Evolutionary conservation across 2,113 vertebrate genomes (phyloP), one percentile per base, ranked within the genome.

Genomic region (Syngnathus floridae): DNA sequence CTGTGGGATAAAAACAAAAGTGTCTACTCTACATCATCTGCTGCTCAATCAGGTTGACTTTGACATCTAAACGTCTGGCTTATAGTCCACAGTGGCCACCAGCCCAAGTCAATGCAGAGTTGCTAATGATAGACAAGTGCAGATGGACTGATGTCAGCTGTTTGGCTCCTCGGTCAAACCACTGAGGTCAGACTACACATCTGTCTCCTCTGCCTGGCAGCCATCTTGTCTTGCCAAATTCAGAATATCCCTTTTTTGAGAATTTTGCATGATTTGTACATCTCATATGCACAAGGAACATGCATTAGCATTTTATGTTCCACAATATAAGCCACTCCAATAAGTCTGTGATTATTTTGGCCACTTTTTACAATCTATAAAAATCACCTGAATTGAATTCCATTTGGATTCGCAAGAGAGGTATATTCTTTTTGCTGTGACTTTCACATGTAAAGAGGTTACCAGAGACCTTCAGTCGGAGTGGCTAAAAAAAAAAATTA

Each of bases 21-120:
- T 26, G 59, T 26, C 74, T 80, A 75, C 72, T 26, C 74, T 80
- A 75, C 72, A 83, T 85, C 83, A 85, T 79, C 73, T 45, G 59
- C 78, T 59, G 31, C 82, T 74, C 79, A 81, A 76, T 81, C 76
- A 86, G 75, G 65, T 78, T 79, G 74, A 61, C 84, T 85, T 87
- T 83, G 84, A 70, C 77, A 76, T 84, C 78, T 78, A 74, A 66
- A 74, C 52, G 59, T 76, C 70, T 76, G 66, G 69, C 72, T 61
- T 68, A 71, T 73, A 71, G 75, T 62, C 61, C 64, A 38, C n/a
- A 19, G 13, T 4, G 71, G 77, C 73, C 38, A 16, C 62, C 35
- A 57, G 65, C 72, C 64, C 21, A 59, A 69, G 69, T 52, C 36
- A 62, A 76, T 69, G 68, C 76, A 73, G 80, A 82, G 65, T 73